Conservation (phyloP, 2,888 invertebrate genomes). For the Julus scanicus region DNA sequence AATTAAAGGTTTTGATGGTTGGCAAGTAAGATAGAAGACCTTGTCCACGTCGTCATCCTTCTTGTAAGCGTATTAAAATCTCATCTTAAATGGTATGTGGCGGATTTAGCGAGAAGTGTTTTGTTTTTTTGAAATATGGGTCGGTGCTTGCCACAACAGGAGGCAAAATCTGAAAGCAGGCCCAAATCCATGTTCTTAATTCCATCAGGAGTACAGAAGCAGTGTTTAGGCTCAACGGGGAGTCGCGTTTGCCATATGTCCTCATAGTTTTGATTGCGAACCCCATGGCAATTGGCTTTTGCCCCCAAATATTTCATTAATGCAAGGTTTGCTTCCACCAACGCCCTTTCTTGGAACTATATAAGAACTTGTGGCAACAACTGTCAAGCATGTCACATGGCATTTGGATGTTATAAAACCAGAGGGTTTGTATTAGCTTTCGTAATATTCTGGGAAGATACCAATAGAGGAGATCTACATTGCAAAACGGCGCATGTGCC, state of each 20-base stretch:
- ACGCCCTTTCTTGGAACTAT: not conserved
- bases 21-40: not conserved
- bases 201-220: not conserved
- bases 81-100: slow-evolving; percentile 19
- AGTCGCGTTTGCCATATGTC: slow-evolving; percentile 4
- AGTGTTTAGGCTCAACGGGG: not conserved
- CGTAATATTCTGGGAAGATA: too few species aligned
- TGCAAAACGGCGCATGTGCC: too few species aligned
- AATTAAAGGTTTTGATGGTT: not conserved
- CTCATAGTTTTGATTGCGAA: not conserved
- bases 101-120: slow-evolving; percentile 23
- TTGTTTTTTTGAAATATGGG: slow-evolving; percentile 18
- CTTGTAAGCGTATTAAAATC: not conserved
- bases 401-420: too few species aligned
- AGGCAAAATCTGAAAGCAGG: not conserved
- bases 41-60: not conserved
- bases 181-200: not conserved
- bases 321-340: not conserved
- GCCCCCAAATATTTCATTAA: not conserved
- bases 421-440: too few species aligned
- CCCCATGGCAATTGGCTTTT: not conserved
- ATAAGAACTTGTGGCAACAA: not conserved
- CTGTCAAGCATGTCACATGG: too few species aligned
- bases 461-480: too few species aligned
- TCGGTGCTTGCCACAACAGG: not conserved